These are phyloP conservation scores for Lichenostomus cassidix DNA, from an alignment of 2,113 vertebrate genomes.

Conservation along the genomic window DNA sequence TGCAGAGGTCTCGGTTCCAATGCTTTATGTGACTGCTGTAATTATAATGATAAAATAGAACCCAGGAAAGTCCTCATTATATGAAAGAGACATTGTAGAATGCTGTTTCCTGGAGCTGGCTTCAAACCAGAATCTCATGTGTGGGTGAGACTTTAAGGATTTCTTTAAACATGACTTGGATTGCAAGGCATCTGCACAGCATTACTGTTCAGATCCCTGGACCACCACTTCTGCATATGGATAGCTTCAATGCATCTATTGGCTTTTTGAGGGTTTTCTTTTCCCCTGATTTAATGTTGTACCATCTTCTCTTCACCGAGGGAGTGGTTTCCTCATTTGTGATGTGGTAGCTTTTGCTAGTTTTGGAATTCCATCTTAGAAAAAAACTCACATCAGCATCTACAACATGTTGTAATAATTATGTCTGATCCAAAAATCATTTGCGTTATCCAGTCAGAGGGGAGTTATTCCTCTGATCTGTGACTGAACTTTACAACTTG, in stretches of 20 bases:
- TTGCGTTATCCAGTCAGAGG: neutral
- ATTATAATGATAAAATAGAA: neutral
- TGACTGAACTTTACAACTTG: neutral
- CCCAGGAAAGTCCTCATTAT: neutral
- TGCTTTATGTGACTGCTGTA: neutral
- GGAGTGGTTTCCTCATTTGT: constrained; percentile 41
- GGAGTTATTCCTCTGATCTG: neutral
- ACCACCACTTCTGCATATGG: neutral
- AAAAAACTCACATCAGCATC: neutral
- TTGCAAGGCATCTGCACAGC: neutral
- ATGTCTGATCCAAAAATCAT: neutral
- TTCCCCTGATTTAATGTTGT: neutral
- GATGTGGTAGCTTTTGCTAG: constrained; percentile 37
- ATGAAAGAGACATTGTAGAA: neutral
- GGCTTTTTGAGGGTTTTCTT: neutral
- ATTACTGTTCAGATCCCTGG: neutral
- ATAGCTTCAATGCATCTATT: neutral
- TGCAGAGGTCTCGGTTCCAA: neutral
- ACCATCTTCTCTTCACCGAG: constrained; percentile 5
- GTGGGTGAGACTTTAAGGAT: constrained; percentile 39
- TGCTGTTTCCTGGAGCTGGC: constrained; percentile 11
- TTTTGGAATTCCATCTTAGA: neutral
- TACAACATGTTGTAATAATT: constrained; percentile 18
- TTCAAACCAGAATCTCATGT: constrained; percentile 19
- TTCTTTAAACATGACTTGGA: constrained; percentile 1